Conservation (phyloP, 2,888 invertebrate genomes). For the Catocala nupta region DNA sequence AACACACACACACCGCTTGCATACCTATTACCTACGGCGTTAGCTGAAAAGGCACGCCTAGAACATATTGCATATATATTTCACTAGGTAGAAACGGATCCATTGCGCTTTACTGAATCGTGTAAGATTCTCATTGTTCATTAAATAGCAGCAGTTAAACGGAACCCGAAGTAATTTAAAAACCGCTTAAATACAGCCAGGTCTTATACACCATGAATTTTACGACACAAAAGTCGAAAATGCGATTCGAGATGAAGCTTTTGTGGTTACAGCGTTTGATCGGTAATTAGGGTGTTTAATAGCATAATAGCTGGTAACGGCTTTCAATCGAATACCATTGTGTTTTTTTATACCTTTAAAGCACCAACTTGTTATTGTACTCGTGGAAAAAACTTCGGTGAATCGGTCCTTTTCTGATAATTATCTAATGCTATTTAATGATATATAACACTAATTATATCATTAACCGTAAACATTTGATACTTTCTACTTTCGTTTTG, state of each 20-base stretch:
- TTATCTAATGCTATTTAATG: constrained; percentile 60
- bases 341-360: constrained; percentile 67
- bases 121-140: constrained; percentile 6
- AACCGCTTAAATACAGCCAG: constrained; percentile 70
- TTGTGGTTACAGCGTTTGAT: constrained; percentile 84
- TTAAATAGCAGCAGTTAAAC: constrained; percentile 42
- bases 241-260: constrained; percentile 73
- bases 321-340: constrained; percentile 75
- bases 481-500: constrained; percentile 33
- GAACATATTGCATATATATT: too few relatives aligned
- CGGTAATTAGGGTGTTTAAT: constrained; percentile 83
- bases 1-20: too few relatives aligned
- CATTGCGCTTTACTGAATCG: neutral
- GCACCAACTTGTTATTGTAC: constrained; percentile 64
- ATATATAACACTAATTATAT: constrained; percentile 49
- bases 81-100: neutral
- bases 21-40: too few relatives aligned
- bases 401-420: constrained; percentile 63
- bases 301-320: constrained; percentile 81
- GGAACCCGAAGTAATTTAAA: constrained; percentile 72
- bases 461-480: constrained; percentile 36
- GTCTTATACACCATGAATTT: constrained; percentile 68
- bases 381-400: constrained; percentile 63
- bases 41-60: too few relatives aligned
- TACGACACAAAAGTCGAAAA: constrained; percentile 79